Percentiles rank a stretch among this genome's conserved stretches.
Evolutionary conservation across 2,888 invertebrate species (phyloP).

Genomic region (Keiferia lycopersicella): DNA sequence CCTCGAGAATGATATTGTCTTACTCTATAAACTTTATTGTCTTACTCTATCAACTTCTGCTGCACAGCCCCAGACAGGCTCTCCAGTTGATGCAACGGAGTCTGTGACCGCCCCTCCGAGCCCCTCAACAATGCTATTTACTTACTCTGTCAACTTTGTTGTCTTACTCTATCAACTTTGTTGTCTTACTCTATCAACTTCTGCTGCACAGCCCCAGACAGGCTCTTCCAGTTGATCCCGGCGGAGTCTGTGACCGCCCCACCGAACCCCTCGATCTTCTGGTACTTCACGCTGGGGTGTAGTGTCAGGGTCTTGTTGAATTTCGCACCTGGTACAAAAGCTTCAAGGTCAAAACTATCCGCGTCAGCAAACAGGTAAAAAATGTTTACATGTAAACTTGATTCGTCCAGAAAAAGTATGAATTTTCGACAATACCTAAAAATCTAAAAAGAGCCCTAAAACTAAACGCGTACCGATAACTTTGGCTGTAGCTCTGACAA

Average conservation of each 20-base stretch:
- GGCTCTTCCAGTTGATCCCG: conserved; percentile 83
- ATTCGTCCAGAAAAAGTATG: too few species aligned
- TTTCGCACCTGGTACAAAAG: not conserved
- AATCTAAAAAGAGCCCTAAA: too few species aligned
- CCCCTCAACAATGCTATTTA: too few species aligned
- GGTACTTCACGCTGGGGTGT: conserved; percentile 62
- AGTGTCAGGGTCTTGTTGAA: not conserved
- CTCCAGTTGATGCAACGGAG: conserved; percentile 83
- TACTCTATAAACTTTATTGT: too few species aligned
- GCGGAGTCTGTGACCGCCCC: conserved; percentile 88
- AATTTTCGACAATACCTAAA: too few species aligned
- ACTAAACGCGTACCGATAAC: too few species aligned
- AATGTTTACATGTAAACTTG: too few species aligned
- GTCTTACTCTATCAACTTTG: too few species aligned
- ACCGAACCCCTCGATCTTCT: conserved; percentile 89
- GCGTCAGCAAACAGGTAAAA: too few species aligned
- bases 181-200: conserved; percentile 78
- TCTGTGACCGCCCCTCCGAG: conserved; percentile 93
- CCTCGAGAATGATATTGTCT: too few species aligned
- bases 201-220: conserved; percentile 73
- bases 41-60: conserved; percentile 76
- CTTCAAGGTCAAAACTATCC: not conserved
- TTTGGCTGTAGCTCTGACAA: too few species aligned
- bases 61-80: conserved; percentile 73
- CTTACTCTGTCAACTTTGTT: too few species aligned